Conservation (phyloP, 2,888 invertebrate species). For the Anthophora plumipes region DNA sequence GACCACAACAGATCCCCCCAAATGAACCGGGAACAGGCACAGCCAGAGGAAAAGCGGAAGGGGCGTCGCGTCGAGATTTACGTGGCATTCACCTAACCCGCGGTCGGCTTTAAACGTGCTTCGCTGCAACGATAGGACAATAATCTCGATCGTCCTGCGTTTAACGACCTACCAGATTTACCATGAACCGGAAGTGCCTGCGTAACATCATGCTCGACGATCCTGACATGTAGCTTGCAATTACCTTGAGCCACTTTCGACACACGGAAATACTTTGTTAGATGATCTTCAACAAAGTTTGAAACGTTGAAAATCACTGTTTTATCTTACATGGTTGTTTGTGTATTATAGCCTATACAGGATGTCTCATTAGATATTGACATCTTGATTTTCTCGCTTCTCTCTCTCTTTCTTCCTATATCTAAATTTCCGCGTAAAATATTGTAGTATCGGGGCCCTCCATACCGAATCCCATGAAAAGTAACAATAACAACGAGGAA, state of each 20-base stretch:
- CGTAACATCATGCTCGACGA: constrained; percentile 23
- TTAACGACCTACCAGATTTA: constrained; percentile 52
- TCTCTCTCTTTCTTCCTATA: too few species aligned
- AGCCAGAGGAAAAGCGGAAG: constrained; percentile 28
- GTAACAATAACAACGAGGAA: too few species aligned
- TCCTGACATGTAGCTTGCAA: constrained; percentile 38
- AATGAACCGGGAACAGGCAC: constrained; percentile 29
- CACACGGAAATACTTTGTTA: constrained; percentile 47
- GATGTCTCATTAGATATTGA: too few species aligned
- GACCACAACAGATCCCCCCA: constrained; percentile 25
- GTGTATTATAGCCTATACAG: too few species aligned
- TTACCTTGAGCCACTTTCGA: constrained; percentile 38
- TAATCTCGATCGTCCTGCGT: constrained; percentile 53
- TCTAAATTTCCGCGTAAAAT: too few species aligned
- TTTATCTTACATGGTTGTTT: neutral
- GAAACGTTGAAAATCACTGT: neutral
- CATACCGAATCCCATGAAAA: too few species aligned
- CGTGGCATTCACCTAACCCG: constrained; percentile 30
- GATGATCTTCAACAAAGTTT: constrained; percentile 1
- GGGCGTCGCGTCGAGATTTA: constrained; percentile 39
- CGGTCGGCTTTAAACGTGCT: constrained; percentile 39
- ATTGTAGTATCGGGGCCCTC: too few species aligned
- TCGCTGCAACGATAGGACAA: constrained; percentile 34
- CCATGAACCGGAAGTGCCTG: constrained; percentile 31
- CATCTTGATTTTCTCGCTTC: too few species aligned